Conservation (phyloP, 1,140 invertebrate genomes). For the Cydia fagiglandana region DNA sequence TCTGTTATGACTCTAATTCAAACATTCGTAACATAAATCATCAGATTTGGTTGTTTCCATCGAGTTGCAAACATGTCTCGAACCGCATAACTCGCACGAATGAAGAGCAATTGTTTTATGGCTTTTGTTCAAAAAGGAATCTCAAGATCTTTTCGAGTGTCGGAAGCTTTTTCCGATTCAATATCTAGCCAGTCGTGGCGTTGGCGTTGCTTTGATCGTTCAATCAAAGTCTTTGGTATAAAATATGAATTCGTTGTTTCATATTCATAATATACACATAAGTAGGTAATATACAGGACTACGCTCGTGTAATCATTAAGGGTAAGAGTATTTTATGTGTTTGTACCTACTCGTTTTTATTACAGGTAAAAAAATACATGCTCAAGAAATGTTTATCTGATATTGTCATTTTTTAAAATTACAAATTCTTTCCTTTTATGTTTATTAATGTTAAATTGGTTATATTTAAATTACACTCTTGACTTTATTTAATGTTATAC, state of each 20-base stretch:
- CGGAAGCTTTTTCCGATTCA: slow-evolving; percentile 24
- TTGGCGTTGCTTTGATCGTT: background rate
- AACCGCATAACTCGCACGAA: slow-evolving; percentile 22
- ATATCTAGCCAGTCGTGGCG: background rate
- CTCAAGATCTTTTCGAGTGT: slow-evolving; percentile 9
- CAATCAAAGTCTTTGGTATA: background rate
- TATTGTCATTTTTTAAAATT: no score
- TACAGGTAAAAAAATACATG: no score
- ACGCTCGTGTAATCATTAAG: no score
- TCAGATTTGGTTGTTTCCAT: background rate
- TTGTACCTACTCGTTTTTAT: no score
- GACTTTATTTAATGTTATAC: no score
- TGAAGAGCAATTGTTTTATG: slow-evolving; percentile 9
- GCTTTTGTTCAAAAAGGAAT: slow-evolving; percentile 23
- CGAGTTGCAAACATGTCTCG: background rate
- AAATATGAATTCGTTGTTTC: background rate
- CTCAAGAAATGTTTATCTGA: no score
- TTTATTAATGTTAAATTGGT: no score
- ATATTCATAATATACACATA: no score
- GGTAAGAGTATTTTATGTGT: no score
- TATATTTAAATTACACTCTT: no score
- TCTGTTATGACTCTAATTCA: background rate
- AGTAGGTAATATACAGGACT: no score
- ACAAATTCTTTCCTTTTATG: no score
- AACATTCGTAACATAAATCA: background rate